A percentile compares a stretch with the other conserved stretches of the same genome.
These are phyloP conservation scores for Dipodomys ordii DNA, from an alignment of 2,113 vertebrate genomes.

Conservation along the genomic window DNA sequence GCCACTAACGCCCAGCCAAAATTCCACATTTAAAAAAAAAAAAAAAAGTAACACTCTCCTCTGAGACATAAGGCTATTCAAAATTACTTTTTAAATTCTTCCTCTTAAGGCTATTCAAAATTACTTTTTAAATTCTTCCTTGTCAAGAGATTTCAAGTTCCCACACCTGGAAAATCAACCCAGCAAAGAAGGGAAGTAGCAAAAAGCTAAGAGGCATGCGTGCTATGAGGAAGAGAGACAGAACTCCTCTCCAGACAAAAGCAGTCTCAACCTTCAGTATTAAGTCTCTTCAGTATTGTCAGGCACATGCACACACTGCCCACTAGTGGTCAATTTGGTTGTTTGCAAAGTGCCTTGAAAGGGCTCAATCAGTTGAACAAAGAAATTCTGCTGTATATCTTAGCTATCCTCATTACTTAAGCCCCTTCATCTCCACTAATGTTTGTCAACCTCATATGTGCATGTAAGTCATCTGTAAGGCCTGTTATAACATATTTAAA, in stretches of 20 bases:
- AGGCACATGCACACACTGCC: conserved; percentile 66
- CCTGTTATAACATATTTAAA: not conserved
- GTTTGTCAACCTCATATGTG: not conserved
- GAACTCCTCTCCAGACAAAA: not conserved
- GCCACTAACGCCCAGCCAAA: too few relatives aligned
- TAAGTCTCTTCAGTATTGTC: not conserved
- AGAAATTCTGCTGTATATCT: not conserved
- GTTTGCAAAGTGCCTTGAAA: not conserved
- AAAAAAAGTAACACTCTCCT: too few relatives aligned
- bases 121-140: not conserved
- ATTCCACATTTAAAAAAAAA: too few relatives aligned
- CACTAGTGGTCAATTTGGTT: conserved; percentile 76
- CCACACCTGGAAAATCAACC: not conserved
- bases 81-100: not conserved
- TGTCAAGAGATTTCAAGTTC: not conserved
- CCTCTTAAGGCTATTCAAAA: not conserved
- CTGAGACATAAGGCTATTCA: not conserved
- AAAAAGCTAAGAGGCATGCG: not conserved
- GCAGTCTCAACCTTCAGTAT: accelerated
- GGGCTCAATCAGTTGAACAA: not conserved
- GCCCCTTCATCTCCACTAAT: not conserved
- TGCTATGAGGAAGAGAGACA: not conserved
- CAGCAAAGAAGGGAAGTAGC: not conserved
- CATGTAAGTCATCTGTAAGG: not conserved
- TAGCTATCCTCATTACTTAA: not conserved